Base-by-base conservation (phyloP, 2,888 invertebrate genomes). In the Hermaeophaga mercurialis region DNA sequence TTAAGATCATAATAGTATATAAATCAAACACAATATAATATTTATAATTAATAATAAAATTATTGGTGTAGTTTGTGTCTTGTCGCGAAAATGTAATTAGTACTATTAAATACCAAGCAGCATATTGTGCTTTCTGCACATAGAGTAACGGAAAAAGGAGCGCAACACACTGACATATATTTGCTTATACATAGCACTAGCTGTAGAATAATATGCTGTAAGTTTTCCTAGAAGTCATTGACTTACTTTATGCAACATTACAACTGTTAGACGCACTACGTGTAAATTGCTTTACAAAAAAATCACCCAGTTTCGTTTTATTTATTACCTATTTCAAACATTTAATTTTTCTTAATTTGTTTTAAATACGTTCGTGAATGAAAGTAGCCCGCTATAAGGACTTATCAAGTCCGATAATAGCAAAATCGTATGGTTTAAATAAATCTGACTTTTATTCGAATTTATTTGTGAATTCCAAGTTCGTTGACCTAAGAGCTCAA, bases 121-220 rank as follows among this genome's bases (percentile, higher is more conserved):
- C 48, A 18, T 12, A 17, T 22, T 19, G 18, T 18, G 12, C 6
- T 15, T 12, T 38, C 28, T 38, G 8, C 17, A 28, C 11, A 28
- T 17, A 26, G 1, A 48, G 38, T 39, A 19, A 18, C 17, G 39
- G 17, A 15, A 48, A 62, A 68, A 65, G 67, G 68, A 67, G 64
- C 70, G 71, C 73, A 73, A 72, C 73, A 73, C 61, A 73, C 72
- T 73, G 70, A 73, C 74, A 73, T 69, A 73, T 71, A 73, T 73
- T 73, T 66, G 66, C 67, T 66, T 65, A 67, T 68, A 69, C 69
- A 62, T 48, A 14, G 53, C 48, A 54, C 50, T 36, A 26, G 56
- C 36, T 41, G 24, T 49, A 58, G 55, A 62, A 49, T 24, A 49
- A 63, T 49, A 50, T 58, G 46, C 48, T 59, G 60, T 59, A 59